Conservation (phyloP, 2,888 invertebrate species). For the Cetonia aurata region DNA sequence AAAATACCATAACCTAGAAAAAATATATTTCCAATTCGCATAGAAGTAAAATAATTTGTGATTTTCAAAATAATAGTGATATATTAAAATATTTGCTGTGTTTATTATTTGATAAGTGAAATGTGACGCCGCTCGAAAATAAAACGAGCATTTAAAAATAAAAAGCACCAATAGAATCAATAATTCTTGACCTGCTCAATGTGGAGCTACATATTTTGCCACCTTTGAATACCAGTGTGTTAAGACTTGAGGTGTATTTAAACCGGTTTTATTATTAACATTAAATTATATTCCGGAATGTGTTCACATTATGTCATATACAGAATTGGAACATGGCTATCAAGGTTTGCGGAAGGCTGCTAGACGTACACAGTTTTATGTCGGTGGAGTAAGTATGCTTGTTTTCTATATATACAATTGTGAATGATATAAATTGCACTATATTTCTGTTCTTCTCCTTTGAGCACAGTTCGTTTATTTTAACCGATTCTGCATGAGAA, state of each 20-base stretch:
- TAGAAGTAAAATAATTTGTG: too few species aligned
- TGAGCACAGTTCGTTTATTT: slow-evolving; percentile 16
- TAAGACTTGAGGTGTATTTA: slow-evolving; percentile 8
- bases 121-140: too few species aligned
- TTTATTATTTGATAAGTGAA: too few species aligned
- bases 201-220: not conserved
- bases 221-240: slow-evolving; percentile 5
- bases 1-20: not conserved
- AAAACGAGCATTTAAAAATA: slow-evolving; percentile 9
- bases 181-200: slow-evolving; percentile 44
- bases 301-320: slow-evolving; percentile 81
- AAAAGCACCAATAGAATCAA: slow-evolving; percentile 31
- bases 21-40: not conserved
- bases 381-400: slow-evolving; percentile 75
- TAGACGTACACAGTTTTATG: slow-evolving; percentile 77
- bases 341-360: slow-evolving; percentile 84
- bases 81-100: too few species aligned
- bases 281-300: slow-evolving; percentile 40
- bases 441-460: slow-evolving; percentile 32
- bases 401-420: slow-evolving; percentile 19
- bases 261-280: slow-evolving; percentile 3
- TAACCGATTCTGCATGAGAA: slow-evolving; percentile 23
- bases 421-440: slow-evolving; percentile 23
- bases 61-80: too few species aligned
- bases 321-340: slow-evolving; percentile 93